phyloP scores from a whole-genome alignment of 23 tunicate species.

The Clavelina lepadiformis region DNA sequence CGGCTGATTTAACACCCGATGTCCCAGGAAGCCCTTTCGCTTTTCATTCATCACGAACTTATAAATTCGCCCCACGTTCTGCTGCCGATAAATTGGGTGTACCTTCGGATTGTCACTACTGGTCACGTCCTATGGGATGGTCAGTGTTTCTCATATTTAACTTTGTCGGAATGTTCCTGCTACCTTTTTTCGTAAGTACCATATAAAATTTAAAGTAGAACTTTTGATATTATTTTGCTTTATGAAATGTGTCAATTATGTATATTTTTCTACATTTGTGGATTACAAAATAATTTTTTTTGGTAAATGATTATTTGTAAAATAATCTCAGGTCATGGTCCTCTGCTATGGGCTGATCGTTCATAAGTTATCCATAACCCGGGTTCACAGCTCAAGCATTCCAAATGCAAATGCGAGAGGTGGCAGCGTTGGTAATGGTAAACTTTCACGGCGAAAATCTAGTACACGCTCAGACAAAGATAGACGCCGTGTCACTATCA shows the following conservation, averaged over 20 bases:
- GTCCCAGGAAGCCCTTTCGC: too few species aligned
- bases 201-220: not conserved
- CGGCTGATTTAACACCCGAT: too few species aligned
- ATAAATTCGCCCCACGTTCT: too few species aligned
- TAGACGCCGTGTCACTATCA: slow-evolving; percentile 60
- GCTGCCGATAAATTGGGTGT: too few species aligned
- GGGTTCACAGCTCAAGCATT: slow-evolving; percentile 8
- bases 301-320: not conserved
- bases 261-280: not conserved
- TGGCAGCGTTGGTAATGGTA: not conserved
- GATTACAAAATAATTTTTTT: not conserved
- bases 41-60: too few species aligned
- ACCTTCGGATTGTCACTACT: slow-evolving; percentile 27
- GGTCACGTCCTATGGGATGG: slow-evolving; percentile 23
- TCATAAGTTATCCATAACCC: slow-evolving; percentile 4
- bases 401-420: too few species aligned
- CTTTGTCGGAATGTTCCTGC: slow-evolving; percentile 42
- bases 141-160: slow-evolving; percentile 27
- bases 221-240: not conserved
- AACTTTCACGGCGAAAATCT: slow-evolving; percentile 1
- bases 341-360: slow-evolving; percentile 68
- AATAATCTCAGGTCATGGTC: slow-evolving; percentile 47
- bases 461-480: slow-evolving; percentile 50
- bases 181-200: slow-evolving; percentile 54
- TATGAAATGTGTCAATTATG: not conserved